These are phyloP conservation scores for Trogon surrucura DNA, from an alignment of 2,113 vertebrate species.

Conservation along the genomic window DNA sequence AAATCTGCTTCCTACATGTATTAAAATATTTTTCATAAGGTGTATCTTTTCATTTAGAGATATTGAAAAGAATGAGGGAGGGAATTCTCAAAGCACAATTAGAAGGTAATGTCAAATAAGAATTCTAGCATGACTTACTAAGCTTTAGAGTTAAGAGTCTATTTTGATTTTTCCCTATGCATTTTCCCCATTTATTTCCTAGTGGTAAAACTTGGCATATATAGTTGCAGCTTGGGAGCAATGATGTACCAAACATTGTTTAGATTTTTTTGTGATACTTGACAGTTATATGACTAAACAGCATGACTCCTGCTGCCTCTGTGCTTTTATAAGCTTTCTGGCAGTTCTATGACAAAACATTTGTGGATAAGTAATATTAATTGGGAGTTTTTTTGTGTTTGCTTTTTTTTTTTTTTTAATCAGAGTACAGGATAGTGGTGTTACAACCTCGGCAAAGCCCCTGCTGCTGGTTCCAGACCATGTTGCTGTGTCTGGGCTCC, in stretches of 20 bases:
- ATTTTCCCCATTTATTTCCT: constrained; percentile 6
- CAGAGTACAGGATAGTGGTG: background rate
- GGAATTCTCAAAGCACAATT: constrained; percentile 22
- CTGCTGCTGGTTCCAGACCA: background rate
- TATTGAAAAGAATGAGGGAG: background rate
- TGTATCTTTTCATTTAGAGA: background rate
- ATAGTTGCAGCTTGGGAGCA: constrained; percentile 17
- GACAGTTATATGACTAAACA: background rate
- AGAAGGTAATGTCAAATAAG: background rate
- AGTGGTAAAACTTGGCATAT: background rate
- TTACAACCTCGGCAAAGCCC: background rate
- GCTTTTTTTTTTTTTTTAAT: background rate
- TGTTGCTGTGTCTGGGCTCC: background rate
- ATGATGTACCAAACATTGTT: background rate
- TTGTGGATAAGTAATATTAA: background rate
- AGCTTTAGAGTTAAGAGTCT: background rate
- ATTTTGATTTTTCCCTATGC: background rate
- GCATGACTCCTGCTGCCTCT: background rate
- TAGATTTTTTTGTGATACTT: background rate
- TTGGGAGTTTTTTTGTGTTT: background rate
- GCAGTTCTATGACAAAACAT: background rate
- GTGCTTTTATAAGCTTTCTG: background rate
- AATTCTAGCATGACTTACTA: background rate
- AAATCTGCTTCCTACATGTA: background rate
- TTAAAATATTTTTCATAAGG: background rate